phyloP scores from a whole-genome alignment of 2,888 invertebrate genomes.

The Belgica antarctica region DNA sequence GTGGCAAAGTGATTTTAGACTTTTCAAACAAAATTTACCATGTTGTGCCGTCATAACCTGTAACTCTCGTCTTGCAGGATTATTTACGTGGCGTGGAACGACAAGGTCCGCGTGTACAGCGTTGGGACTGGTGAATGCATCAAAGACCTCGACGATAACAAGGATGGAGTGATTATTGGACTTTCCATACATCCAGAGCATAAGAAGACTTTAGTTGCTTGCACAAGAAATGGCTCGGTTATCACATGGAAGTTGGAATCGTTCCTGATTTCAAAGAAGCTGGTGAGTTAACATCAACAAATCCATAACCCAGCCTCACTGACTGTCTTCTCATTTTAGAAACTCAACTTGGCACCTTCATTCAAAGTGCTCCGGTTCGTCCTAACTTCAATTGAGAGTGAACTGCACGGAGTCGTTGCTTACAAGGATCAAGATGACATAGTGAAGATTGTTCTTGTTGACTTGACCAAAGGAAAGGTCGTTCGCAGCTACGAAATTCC shows the following conservation, averaged over 20 bases:
- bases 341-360: constrained; percentile 29
- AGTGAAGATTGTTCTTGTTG: constrained; percentile 46
- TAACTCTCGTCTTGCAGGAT: constrained; percentile 56
- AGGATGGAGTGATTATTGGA: constrained; percentile 56
- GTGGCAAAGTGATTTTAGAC: not conserved
- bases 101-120: constrained; percentile 63
- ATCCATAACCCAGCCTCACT: too few species aligned
- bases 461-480: constrained; percentile 45
- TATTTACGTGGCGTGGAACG: constrained; percentile 62
- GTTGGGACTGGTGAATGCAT: constrained; percentile 65
- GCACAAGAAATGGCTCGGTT: constrained; percentile 59
- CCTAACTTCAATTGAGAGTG: constrained; percentile 45
- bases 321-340: constrained; percentile 47
- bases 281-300: constrained; percentile 55
- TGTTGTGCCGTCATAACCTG: constrained; percentile 33
- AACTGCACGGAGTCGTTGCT: constrained; percentile 47
- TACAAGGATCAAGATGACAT: constrained; percentile 45
- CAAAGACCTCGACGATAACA: constrained; percentile 59
- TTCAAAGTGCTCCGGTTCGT: constrained; percentile 7
- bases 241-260: constrained; percentile 64
- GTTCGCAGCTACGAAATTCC: constrained; percentile 5
- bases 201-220: constrained; percentile 57
- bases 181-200: constrained; percentile 56
- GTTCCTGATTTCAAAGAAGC: constrained; percentile 56
- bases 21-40: constrained; percentile 24